Base-by-base conservation (phyloP, 2,113 vertebrate species). In the Cisticola juncidis region DNA sequence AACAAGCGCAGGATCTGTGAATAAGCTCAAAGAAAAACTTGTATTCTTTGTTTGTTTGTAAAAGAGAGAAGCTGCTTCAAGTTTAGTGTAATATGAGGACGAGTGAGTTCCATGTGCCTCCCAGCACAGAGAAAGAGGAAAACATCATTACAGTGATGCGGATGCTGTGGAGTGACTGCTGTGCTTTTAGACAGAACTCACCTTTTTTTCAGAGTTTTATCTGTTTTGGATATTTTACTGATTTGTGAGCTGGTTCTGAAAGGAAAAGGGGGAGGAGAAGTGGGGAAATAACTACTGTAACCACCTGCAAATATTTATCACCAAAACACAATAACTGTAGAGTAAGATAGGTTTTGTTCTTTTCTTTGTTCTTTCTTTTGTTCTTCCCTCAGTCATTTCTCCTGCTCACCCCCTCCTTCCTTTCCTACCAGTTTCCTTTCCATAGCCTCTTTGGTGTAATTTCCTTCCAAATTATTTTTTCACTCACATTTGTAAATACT, bases 311-410 rank as follows among this genome's bases (percentile, higher is more conserved):
- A 86, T 95, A 86, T 94, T 94, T 96, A 95, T 80, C 50, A 0
- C 50, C 79, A 81, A 86, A 95, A 90, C 54, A 88, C 62, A 93
- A 69, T 86, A 94, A 91, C 47, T 85, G 53, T 36, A 72, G 61
- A 62, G 23, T 18, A 42, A 94, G 33, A 14, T 0, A 5, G 35
- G n/a, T 66, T 95, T 87, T 91, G 56, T 42, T 78, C 36, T 76
- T 80, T 77, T 79, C 86, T 96, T 92, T 94, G 88, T 94, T 92
- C 88, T 91, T 93, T 88, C 82, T 94, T 88, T 94, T 95, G 83
- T 94, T 94, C 76, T 94, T 86, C 44, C 38, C 61, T 72, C 51
- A 40, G 29, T 40, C 50, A 29, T 66, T 90, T 91, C 53, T 66
- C 16, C 44, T 17, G 3, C 33, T 62, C 17, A 65, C 47, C 58